Evolutionary conservation across 2,797 vertebrate species (phyloP), one percentile per base, ranked within the genome.

Genomic region (Acanthurus leucopareius): DNA sequence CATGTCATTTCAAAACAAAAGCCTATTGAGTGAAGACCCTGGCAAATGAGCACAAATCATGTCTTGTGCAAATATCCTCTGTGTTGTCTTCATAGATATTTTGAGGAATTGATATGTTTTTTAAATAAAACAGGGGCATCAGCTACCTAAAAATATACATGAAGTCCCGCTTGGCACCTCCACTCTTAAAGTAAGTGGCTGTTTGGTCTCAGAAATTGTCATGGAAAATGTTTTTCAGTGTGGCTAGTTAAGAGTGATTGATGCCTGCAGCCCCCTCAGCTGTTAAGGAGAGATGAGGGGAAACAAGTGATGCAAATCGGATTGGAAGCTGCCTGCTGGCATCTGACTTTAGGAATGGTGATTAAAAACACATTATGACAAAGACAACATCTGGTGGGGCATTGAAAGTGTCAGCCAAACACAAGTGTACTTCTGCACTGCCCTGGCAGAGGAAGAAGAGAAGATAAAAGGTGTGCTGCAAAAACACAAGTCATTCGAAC

Each of bases 311-410:
- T 89, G 92, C 90, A 90, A 83, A 91, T 91, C 88, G 69, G 85
- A 90, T 76, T 88, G 87, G 85, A 84, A 86, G 79, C 85, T 75
- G 90, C 91, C 88, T 89, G 90, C 90, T 93, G 92, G 88, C 90
- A 92, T 95, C 87, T 86, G 90, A 94, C 92, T 94, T 92, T 80
- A 87, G 91, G 89, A 91, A 87, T 53, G 85, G 91, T 94, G 91
- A 96, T 95, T 95, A 95, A 96, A 95, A 95, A 94, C 90, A 93
- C 94, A 95, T 95, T 95, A 95, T 92, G 88, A 89, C 89, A 92
- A 93, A 93, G 88, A 89, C 87, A 93, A 93, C 94, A 94, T 93
- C 92, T 94, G 93, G 88, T 54, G 83, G 86, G 73, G 87, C 82
- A 83, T 92, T 89, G 63, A 65, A 67, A 89, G 82, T n/a, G 4